A percentile compares a stretch with the other conserved stretches of the same genome.
These are phyloP conservation scores for Rostratula benghalensis DNA, from an alignment of 2,113 vertebrate genomes.

Conservation along the genomic window DNA sequence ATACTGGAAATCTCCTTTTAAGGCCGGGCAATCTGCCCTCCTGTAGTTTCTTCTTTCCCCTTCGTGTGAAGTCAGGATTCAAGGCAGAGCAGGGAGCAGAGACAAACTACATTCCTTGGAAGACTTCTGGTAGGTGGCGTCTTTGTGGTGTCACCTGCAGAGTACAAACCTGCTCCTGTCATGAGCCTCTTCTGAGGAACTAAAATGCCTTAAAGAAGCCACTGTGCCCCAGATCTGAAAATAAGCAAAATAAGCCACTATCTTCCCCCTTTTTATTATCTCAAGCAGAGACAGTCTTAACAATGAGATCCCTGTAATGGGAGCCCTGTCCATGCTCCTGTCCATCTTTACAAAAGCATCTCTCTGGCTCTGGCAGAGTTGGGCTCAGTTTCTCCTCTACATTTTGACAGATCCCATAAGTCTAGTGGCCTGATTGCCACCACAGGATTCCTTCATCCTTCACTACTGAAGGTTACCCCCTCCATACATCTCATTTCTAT, in stretches of 20 bases:
- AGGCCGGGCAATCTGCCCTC: not conserved
- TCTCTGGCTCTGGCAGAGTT: not conserved
- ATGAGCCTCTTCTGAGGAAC: not conserved
- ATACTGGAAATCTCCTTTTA: slow-evolving; percentile 26
- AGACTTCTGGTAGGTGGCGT: not conserved
- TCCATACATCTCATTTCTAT: not conserved
- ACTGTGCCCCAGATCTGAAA: not conserved
- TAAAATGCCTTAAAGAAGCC: not conserved
- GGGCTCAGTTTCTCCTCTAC: not conserved
- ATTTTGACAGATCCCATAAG: not conserved
- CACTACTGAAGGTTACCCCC: not conserved
- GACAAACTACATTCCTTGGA: not conserved
- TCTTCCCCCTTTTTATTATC: not conserved
- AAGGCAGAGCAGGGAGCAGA: not conserved
- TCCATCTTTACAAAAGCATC: rapidly evolving
- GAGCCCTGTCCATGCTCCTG: not conserved
- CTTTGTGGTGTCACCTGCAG: not conserved
- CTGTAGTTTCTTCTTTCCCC: not conserved
- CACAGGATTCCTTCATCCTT: not conserved
- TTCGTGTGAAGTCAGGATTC: not conserved
- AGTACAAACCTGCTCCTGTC: not conserved
- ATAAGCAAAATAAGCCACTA: not conserved
- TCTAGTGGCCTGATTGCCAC: not conserved
- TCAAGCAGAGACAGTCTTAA: not conserved
- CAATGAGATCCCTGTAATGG: not conserved